These are phyloP conservation scores for Lepus europaeus DNA, from an alignment of 2,113 vertebrate species.

Conservation along the genomic window DNA sequence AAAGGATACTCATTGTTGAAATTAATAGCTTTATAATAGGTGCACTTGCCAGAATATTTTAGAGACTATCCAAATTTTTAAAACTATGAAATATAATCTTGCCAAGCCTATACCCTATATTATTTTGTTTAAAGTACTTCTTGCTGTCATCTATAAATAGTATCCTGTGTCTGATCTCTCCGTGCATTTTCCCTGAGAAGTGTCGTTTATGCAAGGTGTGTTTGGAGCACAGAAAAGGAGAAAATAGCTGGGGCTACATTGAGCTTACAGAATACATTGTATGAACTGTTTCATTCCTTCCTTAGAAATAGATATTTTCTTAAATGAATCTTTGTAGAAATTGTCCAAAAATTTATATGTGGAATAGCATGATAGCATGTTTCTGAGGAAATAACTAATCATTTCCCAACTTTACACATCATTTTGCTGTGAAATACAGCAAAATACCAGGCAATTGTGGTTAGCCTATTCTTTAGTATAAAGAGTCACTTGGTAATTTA, in stretches of 20 bases:
- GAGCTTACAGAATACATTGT: not conserved
- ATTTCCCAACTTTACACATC: not conserved
- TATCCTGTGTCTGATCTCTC: not conserved
- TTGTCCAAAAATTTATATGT: not conserved
- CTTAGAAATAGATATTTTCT: not conserved
- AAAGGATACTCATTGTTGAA: not conserved
- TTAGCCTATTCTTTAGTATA: not conserved
- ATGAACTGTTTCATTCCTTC: not conserved
- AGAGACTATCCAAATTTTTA: not conserved
- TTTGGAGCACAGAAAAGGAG: not conserved
- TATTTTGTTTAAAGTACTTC: not conserved
- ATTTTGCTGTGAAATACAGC: not conserved
- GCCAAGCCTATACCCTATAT: not conserved
- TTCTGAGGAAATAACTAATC: too few species aligned
- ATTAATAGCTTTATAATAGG: not conserved
- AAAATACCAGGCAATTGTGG: not conserved
- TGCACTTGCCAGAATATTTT: not conserved
- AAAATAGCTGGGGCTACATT: not conserved
- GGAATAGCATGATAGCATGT: not conserved
- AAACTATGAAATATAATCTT: not conserved
- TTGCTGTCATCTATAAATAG: not conserved
- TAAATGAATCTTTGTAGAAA: not conserved
- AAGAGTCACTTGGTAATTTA: not conserved
- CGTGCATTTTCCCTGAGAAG: not conserved
- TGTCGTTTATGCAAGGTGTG: not conserved